Conservation (phyloP, 2,113 vertebrate genomes). For the Nannobrachium achirus region DNA sequence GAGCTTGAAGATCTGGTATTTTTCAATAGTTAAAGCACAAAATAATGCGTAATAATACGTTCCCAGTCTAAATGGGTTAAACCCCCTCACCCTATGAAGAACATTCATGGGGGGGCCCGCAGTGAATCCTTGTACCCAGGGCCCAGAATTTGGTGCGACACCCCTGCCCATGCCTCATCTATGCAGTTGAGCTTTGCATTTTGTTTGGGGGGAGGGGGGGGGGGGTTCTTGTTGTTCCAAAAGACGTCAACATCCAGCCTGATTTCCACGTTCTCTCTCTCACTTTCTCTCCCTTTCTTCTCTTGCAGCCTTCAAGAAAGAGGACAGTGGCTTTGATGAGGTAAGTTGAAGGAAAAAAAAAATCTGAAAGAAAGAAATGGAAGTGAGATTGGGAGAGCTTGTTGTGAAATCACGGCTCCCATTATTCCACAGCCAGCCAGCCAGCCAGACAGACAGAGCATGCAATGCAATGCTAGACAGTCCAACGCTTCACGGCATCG, state of each 20-base stretch:
- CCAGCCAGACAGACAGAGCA: too few relatives aligned
- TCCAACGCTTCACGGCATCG: too few relatives aligned
- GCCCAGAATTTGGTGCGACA: too few relatives aligned
- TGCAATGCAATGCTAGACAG: too few relatives aligned
- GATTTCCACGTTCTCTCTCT: conserved; percentile 4
- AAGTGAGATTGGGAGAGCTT: conserved; percentile 3
- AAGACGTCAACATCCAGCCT: conserved; percentile 28
- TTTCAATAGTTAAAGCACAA: too few relatives aligned
- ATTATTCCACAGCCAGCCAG: conserved; percentile 8
- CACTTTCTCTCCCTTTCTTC: conserved; percentile 66
- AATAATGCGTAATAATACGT: too few relatives aligned
- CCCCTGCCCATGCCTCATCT: conserved; percentile 13
- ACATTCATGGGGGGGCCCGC: too few relatives aligned
- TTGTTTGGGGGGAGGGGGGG: not conserved
- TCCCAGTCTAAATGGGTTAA: too few relatives aligned
- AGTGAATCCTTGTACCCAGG: too few relatives aligned
- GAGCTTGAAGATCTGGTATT: too few relatives aligned
- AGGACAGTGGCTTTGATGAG: conserved; percentile 93
- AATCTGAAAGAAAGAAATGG: too few relatives aligned
- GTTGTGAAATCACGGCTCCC: conserved; percentile 34
- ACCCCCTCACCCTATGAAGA: too few relatives aligned
- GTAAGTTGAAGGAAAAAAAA: conserved; percentile 71
- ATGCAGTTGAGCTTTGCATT: not conserved
- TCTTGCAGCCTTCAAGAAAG: conserved; percentile 95
- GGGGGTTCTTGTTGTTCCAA: conserved; percentile 31